Conservation (phyloP, 2,888 invertebrate species). For the Julus scanicus region DNA sequence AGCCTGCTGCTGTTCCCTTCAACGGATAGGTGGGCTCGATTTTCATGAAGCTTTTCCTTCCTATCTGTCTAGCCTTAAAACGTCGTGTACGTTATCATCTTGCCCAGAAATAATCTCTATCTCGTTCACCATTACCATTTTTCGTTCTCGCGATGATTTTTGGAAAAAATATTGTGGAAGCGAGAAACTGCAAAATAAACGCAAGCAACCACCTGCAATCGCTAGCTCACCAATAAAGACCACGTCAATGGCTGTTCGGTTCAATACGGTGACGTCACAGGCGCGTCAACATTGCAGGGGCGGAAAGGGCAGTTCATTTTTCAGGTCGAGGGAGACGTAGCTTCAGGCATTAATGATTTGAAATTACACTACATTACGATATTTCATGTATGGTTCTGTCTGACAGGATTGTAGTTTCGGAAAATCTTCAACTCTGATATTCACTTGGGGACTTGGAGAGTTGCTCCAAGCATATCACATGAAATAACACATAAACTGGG, state of each 20-base stretch:
- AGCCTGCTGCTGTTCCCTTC: background rate
- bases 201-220: background rate
- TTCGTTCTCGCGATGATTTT: background rate
- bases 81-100: background rate
- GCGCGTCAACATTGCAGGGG: conserved; percentile 9
- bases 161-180: background rate
- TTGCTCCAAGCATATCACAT: too few relatives aligned
- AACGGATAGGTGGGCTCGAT: background rate
- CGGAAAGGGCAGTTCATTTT: conserved; percentile 2
- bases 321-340: background rate
- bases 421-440: too few relatives aligned
- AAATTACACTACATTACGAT: too few relatives aligned
- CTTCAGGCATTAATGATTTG: too few relatives aligned
- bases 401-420: too few relatives aligned
- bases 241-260: background rate
- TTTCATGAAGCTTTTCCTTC: background rate
- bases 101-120: background rate
- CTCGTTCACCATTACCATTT: conserved; percentile 1
- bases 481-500: too few relatives aligned
- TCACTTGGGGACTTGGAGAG: too few relatives aligned
- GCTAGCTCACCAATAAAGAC: background rate
- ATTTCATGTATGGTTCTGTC: too few relatives aligned
- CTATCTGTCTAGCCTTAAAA: background rate
- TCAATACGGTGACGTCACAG: conserved; percentile 11
- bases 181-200: background rate